Base-by-base conservation (phyloP, 2,797 vertebrate species). In the Cirrhinus molitorella region DNA sequence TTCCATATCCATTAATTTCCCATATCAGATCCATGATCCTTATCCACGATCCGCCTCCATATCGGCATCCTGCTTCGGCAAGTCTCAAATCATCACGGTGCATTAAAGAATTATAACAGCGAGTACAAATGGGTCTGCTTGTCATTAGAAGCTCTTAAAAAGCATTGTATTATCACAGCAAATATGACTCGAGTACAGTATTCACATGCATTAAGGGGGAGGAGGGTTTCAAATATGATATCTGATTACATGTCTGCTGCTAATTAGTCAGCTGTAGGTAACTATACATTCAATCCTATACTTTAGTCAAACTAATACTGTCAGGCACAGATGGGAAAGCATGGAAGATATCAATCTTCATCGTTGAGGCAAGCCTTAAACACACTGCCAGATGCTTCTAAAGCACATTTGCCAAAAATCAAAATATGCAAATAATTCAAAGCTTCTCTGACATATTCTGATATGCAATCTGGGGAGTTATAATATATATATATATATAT, bases 341-440 rank as follows among this genome's bases (percentile, higher is more conserved):
- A 73, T n/a, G 16, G 65, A 84, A 89, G 80, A 83, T 66, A 91
- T 93, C 90, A 88, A 86, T 92, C 91, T 91, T 90, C 79, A 90
- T 92, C 89, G 59, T 82, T 34, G 80, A 84, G 87, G 80, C 80
- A 85, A 81, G 83, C 88, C 89, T 89, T 81, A 86, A 89, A 88
- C 86, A 72, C 85, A 89, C 79, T 89, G 80, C 86, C 91, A 92
- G 92, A 92, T 90, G 92, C 89, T 88, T 89, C 63, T 86, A 90
- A 80, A 85, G 86, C 88, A 43, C 81, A 75, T 78, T 51, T 37
- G 81, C 85, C 81, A 88, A 84, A 59, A 57, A 85, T 51, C 83
- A 45, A 90, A 89, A 90, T 88, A 88, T 87, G 88, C 84, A 88
- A 90, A 90, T 85, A 61, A 31, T 81, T 40, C 83, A 85, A 89